Conservation (phyloP, 2,113 vertebrate species). For the Hylia prasina region DNA sequence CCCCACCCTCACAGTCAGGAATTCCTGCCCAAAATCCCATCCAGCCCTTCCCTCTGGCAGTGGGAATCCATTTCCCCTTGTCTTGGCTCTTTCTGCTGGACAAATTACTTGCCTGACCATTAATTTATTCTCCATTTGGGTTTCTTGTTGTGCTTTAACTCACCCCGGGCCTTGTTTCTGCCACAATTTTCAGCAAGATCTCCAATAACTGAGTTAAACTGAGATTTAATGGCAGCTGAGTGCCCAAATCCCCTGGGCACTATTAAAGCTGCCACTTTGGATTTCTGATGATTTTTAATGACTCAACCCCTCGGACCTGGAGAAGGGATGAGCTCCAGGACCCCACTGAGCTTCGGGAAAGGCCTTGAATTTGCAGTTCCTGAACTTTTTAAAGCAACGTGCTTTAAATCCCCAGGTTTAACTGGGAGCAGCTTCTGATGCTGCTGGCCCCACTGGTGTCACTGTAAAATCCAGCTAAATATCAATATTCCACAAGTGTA, state of each 20-base stretch:
- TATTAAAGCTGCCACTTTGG: neutral
- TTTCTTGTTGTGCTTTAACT: neutral
- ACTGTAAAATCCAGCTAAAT: neutral
- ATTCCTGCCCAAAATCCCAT: neutral
- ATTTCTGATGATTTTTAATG: neutral
- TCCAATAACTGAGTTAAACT: neutral
- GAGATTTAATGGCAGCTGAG: neutral
- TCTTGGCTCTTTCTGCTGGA: neutral
- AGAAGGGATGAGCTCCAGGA: neutral
- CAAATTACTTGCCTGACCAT: neutral
- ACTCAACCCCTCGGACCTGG: neutral
- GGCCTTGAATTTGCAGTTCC: neutral
- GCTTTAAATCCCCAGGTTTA: neutral
- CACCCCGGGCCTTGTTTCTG: neutral
- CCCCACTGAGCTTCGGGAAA: neutral
- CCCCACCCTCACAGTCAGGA: neutral
- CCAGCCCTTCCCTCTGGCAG: neutral
- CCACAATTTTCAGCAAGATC: neutral
- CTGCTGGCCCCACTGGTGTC: accelerated
- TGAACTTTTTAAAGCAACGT: neutral
- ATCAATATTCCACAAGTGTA: neutral
- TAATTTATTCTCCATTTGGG: neutral
- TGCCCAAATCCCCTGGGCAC: neutral
- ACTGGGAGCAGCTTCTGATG: neutral
- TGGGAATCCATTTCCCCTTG: neutral